Evolutionary conservation across 2,113 vertebrate species (phyloP).

Genomic region (Apodemus sylvaticus): DNA sequence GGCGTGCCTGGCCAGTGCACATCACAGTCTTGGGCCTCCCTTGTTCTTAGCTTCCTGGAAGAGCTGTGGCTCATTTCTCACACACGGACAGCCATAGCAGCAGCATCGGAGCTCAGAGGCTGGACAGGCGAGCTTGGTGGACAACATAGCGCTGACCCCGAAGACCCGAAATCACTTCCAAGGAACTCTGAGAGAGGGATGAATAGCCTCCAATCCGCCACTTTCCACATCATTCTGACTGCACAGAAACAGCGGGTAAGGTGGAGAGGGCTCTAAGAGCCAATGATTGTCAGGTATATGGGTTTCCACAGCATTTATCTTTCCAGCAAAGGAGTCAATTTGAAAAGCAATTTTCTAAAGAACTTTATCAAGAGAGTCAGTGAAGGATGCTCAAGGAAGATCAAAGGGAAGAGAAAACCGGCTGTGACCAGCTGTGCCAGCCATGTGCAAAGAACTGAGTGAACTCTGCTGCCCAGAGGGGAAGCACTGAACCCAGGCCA

Average conservation of each 20-base stretch:
- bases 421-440: not conserved
- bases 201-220: not conserved
- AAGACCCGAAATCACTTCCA: not conserved
- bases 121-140: too few species aligned
- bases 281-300: not conserved
- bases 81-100: too few species aligned
- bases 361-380: slow-evolving; percentile 46
- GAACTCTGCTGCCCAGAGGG: too few species aligned
- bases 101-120: not conserved
- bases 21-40: not conserved
- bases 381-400: slow-evolving; percentile 2
- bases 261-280: not conserved
- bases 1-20: not conserved
- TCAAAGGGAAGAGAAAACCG: slow-evolving; percentile 1
- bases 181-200: not conserved
- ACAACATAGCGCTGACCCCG: not conserved
- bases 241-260: not conserved
- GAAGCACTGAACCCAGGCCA: accelerated
- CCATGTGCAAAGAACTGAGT: not conserved
- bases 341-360: slow-evolving; percentile 67
- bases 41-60: not conserved
- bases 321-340: slow-evolving; percentile 61
- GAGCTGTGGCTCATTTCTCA: not conserved
- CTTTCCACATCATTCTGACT: accelerated
- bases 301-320: slow-evolving; percentile 32